Conservation (phyloP, 2,888 invertebrate genomes). For the Cheiracanthium punctorium region DNA sequence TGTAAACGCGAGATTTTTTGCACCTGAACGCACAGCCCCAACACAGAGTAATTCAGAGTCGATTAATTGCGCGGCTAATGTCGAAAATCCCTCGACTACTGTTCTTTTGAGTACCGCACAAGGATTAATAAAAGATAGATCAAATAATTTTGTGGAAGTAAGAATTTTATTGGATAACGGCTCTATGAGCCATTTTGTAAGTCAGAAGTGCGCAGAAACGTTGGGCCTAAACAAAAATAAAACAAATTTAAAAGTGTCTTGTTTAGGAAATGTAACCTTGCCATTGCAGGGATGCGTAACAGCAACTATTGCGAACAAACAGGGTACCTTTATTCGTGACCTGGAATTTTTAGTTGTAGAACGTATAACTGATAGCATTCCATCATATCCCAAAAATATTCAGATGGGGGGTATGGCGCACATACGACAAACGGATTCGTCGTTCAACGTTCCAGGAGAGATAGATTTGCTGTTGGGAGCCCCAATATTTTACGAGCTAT, state of each 20-base stretch:
- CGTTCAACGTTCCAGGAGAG: conserved; percentile 22
- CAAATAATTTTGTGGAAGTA: neutral
- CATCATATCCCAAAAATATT: neutral
- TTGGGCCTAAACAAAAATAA: neutral
- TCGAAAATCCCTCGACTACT: no score
- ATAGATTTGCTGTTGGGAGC: neutral
- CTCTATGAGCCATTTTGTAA: neutral
- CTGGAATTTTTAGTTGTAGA: neutral
- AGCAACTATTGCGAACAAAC: conserved; percentile 7
- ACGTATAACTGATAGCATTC: neutral
- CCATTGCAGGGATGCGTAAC: neutral
- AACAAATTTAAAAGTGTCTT: neutral
- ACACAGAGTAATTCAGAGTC: no score
- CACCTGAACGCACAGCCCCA: no score
- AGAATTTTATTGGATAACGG: no score
- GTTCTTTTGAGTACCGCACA: no score
- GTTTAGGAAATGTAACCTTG: neutral
- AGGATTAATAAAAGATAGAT: conserved; percentile 10
- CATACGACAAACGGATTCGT: conserved; percentile 68
- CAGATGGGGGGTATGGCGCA: conserved; percentile 49
- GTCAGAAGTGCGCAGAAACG: neutral
- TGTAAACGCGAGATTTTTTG: no score
- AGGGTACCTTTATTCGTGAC: neutral
- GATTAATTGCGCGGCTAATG: no score
- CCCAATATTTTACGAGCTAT: neutral